phyloP scores from a whole-genome alignment of 2,797 vertebrate genomes.

The Chelon labrosus region DNA sequence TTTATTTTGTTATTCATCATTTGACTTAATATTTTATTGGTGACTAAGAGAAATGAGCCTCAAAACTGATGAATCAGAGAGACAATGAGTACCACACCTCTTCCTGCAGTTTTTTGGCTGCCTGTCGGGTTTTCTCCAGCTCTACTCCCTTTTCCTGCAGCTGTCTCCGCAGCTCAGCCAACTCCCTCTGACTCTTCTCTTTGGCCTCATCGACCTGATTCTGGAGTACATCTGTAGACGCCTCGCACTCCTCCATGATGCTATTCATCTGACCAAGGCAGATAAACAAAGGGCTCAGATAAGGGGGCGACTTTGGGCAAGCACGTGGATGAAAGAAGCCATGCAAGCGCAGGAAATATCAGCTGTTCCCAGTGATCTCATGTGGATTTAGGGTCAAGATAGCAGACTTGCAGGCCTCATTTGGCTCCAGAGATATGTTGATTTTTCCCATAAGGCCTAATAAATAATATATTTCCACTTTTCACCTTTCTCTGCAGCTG shows the following conservation, averaged over 20 bases:
- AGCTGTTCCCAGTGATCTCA: slow-evolving; percentile 31
- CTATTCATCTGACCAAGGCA: slow-evolving; percentile 87
- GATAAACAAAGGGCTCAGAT: slow-evolving; percentile 42
- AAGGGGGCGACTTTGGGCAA: background rate
- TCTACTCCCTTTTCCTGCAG: slow-evolving; percentile 92
- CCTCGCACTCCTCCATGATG: slow-evolving; percentile 88
- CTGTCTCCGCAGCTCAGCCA: slow-evolving; percentile 88
- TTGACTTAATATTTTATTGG: slow-evolving; percentile 1
- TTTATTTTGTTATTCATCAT: too few species aligned
- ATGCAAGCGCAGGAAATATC: slow-evolving; percentile 12
- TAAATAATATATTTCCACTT: background rate
- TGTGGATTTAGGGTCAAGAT: slow-evolving; percentile 11
- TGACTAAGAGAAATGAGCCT: slow-evolving; percentile 20
- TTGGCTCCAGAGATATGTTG: slow-evolving; percentile 5
- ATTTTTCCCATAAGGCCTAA: background rate
- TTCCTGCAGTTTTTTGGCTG: slow-evolving; percentile 89
- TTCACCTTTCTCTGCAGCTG: slow-evolving; percentile 94
- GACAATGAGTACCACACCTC: slow-evolving; percentile 86
- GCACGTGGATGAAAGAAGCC: slow-evolving; percentile 17
- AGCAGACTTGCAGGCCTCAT: slow-evolving; percentile 1
- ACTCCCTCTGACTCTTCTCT: slow-evolving; percentile 90
- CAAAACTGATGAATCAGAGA: slow-evolving; percentile 41
- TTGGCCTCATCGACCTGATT: slow-evolving; percentile 91
- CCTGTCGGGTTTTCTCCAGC: slow-evolving; percentile 87
- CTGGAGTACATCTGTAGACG: slow-evolving; percentile 90